phyloP scores from a whole-genome alignment of 2,888 invertebrate genomes.

The Neuroscelio doddi region DNA sequence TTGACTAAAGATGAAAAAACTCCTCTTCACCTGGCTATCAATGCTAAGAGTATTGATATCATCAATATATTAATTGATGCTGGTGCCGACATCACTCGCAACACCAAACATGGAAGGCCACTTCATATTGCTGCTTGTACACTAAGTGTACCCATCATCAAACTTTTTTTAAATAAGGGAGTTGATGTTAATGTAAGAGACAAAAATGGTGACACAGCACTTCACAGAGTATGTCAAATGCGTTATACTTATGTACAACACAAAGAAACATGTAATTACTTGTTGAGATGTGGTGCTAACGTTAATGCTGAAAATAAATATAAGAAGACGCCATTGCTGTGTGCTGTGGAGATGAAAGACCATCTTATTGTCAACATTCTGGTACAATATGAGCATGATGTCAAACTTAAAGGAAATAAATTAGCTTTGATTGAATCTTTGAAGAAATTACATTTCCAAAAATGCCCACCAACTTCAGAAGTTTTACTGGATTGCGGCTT shows the following conservation, averaged over 20 bases:
- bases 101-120: background rate
- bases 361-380: too few species aligned
- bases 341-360: background rate
- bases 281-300: background rate
- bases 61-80: background rate
- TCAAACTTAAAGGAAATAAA: too few species aligned
- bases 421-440: too few species aligned
- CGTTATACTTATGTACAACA: too few species aligned
- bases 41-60: background rate
- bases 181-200: background rate
- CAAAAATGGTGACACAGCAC: background rate
- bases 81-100: background rate
- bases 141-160: background rate
- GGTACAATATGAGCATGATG: too few species aligned
- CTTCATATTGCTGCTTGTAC: background rate
- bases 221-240: background rate
- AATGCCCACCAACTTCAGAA: too few species aligned
- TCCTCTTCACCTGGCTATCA: background rate
- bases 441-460: too few species aligned
- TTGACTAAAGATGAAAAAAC: too few species aligned
- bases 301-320: background rate
- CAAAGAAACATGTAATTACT: too few species aligned
- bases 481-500: too few species aligned
- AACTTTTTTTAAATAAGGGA: background rate
- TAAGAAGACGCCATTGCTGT: background rate